phyloP scores from a whole-genome alignment of 2,888 invertebrate genomes.

The Timema podura region DNA sequence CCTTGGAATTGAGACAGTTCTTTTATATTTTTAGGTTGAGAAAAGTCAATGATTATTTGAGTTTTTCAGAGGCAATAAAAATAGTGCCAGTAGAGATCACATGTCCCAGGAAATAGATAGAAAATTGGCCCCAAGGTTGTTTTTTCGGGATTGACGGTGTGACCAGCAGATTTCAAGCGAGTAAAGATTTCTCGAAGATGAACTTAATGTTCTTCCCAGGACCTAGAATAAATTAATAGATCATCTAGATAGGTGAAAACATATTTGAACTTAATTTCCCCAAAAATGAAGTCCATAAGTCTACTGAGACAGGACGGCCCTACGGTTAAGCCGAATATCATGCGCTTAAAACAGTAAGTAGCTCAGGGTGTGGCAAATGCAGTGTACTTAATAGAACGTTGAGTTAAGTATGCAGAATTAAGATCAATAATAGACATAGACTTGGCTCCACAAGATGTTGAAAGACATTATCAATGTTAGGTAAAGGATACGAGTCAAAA shows the following conservation, averaged over 20 bases:
- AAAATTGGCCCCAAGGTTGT: neutral
- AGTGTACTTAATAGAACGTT: neutral
- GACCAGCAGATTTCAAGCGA: neutral
- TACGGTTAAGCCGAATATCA: neutral
- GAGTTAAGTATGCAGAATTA: neutral
- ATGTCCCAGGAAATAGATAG: neutral
- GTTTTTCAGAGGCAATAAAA: neutral
- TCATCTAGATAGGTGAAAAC: neutral
- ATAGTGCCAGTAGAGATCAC: neutral
- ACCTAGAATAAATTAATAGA: neutral
- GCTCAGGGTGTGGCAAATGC: neutral
- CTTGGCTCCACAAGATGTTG: neutral
- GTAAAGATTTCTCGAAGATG: neutral
- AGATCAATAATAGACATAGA: neutral
- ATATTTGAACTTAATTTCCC: neutral
- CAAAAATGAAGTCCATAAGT: neutral
- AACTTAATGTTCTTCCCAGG: neutral
- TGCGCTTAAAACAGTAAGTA: no score
- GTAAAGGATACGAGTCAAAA: neutral
- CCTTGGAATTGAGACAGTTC: neutral
- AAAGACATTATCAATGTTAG: neutral
- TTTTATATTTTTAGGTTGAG: neutral
- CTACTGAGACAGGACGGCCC: neutral
- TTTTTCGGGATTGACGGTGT: neutral
- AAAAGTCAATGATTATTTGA: neutral